Evolutionary conservation across 2,888 invertebrate genomes (phyloP).

Genomic region (Tenthredo mesomela): DNA sequence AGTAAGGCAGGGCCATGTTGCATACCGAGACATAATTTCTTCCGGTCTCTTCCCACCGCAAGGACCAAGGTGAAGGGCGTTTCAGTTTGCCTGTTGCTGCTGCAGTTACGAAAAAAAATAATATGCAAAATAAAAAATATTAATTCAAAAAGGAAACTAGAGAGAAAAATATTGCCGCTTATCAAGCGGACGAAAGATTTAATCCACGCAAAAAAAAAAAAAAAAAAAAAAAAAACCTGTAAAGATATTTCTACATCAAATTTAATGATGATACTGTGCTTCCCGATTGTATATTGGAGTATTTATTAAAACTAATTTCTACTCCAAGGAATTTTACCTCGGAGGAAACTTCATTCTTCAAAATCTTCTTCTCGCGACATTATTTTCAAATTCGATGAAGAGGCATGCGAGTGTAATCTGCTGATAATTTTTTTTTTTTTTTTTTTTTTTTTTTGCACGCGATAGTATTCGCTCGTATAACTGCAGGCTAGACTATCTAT

Average conservation of each 20-base stretch:
- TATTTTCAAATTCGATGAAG: no score
- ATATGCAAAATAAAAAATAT: no score
- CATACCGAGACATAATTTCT: slow-evolving; percentile 37
- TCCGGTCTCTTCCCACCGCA: slow-evolving; percentile 37
- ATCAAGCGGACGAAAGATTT: not conserved
- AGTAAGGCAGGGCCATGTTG: slow-evolving; percentile 28
- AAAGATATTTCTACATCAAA: not conserved
- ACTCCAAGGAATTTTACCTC: no score
- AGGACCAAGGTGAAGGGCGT: slow-evolving; percentile 46
- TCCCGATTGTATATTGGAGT: not conserved
- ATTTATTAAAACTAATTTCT: not conserved
- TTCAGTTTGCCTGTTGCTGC: not conserved
- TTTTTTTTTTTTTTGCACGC: not conserved
- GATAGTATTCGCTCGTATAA: not conserved
- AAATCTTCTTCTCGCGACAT: no score
- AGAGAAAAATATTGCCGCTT: not conserved
- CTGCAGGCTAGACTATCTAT: not conserved
- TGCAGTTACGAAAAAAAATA: not conserved
- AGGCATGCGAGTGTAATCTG: no score
- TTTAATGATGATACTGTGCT: not conserved
- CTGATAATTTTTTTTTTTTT: not conserved
- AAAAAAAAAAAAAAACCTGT: no score
- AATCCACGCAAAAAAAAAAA: not conserved
- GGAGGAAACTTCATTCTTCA: no score
- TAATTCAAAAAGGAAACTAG: not conserved